A percentile compares a stretch with the other conserved stretches of the same genome.
phyloP scores from a whole-genome alignment of 2,113 vertebrate genomes.

The Lathamus discolor region DNA sequence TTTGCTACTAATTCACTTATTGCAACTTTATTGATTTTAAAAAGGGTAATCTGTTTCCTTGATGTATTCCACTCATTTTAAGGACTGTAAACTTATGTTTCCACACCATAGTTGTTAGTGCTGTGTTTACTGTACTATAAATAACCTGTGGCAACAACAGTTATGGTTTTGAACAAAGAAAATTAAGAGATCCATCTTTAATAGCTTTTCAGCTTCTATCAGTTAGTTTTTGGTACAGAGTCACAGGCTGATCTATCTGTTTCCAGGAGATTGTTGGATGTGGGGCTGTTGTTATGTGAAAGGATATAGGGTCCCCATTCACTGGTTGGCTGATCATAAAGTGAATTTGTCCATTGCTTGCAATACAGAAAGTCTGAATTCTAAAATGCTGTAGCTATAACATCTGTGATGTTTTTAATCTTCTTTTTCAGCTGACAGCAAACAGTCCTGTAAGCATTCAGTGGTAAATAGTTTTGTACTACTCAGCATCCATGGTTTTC shows the following conservation, averaged over 20 bases:
- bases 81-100: background rate
- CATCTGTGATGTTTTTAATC: background rate
- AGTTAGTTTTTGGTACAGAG: background rate
- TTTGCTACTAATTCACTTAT: background rate
- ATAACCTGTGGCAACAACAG: slow-evolving; percentile 30
- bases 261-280: background rate
- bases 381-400: background rate
- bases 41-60: background rate
- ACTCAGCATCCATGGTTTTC: background rate
- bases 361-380: background rate
- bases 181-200: background rate
- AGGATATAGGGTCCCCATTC: background rate
- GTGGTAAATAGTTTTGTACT: background rate
- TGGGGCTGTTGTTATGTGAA: background rate
- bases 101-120: slow-evolving; percentile 31
- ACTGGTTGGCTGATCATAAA: background rate
- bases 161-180: background rate
- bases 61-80: background rate
- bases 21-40: background rate
- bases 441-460: background rate
- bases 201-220: background rate
- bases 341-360: background rate
- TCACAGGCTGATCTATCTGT: background rate
- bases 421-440: background rate
- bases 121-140: slow-evolving; percentile 25